Evolutionary conservation across 2,888 invertebrate species (phyloP).

Genomic region (Andricus quercusramuli): DNA sequence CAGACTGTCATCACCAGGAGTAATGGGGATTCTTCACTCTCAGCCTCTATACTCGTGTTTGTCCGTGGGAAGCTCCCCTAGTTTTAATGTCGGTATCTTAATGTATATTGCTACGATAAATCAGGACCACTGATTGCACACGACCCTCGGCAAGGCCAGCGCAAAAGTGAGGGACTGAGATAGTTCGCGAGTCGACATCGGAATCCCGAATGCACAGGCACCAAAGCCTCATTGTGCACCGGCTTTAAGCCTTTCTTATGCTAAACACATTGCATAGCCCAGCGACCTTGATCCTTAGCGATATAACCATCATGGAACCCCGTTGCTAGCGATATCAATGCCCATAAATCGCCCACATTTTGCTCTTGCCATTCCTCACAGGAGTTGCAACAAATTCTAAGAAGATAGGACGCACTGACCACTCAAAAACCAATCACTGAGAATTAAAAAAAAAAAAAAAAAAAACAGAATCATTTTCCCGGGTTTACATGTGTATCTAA

Average conservation of each 20-base stretch:
- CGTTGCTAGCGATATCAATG: conserved; percentile 34
- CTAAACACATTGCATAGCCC: conserved; percentile 59
- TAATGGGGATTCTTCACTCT: conserved; percentile 33
- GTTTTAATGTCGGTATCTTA: conserved; percentile 79
- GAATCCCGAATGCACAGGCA: conserved; percentile 53
- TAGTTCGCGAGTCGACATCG: conserved; percentile 47
- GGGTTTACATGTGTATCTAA: too few species aligned
- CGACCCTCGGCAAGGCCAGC: conserved; percentile 59
- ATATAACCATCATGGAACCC: conserved; percentile 18
- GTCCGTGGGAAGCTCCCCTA: conserved; percentile 72
- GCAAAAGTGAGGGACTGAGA: conserved; percentile 39
- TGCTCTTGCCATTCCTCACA: conserved; percentile 2
- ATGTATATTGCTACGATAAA: conserved; percentile 78
- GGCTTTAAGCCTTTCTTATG: conserved; percentile 73
- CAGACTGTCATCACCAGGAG: conserved; percentile 49
- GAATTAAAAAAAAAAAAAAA: too few species aligned
- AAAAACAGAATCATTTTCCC: background rate
- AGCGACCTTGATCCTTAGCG: conserved; percentile 26
- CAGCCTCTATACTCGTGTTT: conserved; percentile 30
- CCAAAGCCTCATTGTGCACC: conserved; percentile 64
- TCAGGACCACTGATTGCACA: conserved; percentile 78
- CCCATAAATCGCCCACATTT: conserved; percentile 20
- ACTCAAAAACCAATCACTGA: background rate
- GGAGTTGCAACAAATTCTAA: conserved; percentile 17
- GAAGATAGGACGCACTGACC: background rate